phyloP scores from a whole-genome alignment of 2,113 vertebrate species.

The Cnemophilus loriae region DNA sequence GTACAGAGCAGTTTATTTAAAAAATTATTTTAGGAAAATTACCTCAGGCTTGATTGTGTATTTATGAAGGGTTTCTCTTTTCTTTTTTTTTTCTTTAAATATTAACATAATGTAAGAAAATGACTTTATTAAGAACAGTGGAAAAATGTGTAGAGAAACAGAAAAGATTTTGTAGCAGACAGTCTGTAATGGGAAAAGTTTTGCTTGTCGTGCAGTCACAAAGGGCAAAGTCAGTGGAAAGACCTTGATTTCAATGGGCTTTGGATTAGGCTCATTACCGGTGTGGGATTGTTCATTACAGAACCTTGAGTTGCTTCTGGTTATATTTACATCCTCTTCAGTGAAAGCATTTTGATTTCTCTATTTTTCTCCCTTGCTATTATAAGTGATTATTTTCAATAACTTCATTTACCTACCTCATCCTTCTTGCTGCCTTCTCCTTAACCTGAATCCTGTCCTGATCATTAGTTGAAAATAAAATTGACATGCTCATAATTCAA shows the following conservation, averaged over 20 bases:
- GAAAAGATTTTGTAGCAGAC: conserved; percentile 34
- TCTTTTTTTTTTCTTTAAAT: neutral
- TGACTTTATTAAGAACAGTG: conserved; percentile 59
- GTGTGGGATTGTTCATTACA: neutral
- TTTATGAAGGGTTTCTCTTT: conserved; percentile 57
- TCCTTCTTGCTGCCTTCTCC: neutral
- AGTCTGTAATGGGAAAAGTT: conserved; percentile 13
- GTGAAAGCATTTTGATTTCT: neutral
- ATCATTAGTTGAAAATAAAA: neutral
- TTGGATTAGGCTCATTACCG: neutral
- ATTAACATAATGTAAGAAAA: conserved; percentile 65
- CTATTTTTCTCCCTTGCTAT: neutral
- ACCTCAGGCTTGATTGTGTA: conserved; percentile 65
- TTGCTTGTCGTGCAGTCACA: conserved; percentile 14
- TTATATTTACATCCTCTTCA: neutral
- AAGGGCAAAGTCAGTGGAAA: neutral
- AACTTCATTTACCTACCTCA: neutral
- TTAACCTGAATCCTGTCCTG: neutral
- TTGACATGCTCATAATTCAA: neutral
- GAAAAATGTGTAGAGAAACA: conserved; percentile 42
- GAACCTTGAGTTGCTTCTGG: neutral
- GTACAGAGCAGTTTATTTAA: conserved; percentile 60
- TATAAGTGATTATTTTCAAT: neutral
- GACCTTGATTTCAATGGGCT: neutral
- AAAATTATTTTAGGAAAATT: conserved; percentile 71